Evolutionary conservation across 2,888 invertebrate species (phyloP).

Genomic region (Rapana venosa): DNA sequence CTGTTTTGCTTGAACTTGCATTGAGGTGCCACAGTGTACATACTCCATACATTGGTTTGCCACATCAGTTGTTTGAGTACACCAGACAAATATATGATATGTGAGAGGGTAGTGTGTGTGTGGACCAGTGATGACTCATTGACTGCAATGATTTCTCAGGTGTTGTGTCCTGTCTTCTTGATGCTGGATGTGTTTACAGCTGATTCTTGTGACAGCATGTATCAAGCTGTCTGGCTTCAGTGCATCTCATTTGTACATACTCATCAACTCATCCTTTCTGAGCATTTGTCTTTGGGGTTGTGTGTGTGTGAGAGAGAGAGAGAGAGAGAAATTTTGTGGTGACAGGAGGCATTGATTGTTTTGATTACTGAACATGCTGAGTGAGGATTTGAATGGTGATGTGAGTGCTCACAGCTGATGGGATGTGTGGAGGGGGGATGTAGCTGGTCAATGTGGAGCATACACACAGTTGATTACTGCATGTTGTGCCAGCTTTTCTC

Average conservation of each 20-base stretch:
- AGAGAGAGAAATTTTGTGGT: neutral
- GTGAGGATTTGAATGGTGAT: neutral
- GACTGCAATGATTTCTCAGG: neutral
- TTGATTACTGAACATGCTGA: neutral
- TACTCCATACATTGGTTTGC: no score
- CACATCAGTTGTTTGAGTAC: no score
- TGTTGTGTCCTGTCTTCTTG: slow-evolving; percentile 4
- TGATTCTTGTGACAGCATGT: neutral
- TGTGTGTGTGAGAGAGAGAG: neutral
- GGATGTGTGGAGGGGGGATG: no score
- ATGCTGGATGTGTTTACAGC: neutral
- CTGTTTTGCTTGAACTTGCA: no score
- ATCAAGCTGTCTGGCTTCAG: neutral
- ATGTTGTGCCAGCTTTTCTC: no score
- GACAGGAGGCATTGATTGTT: neutral
- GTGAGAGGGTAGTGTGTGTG: no score
- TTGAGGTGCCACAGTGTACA: no score
- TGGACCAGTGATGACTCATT: no score
- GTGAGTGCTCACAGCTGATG: neutral
- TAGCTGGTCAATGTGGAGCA: no score
- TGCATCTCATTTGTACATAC: neutral
- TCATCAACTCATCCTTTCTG: neutral
- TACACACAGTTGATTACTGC: no score
- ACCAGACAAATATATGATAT: no score
- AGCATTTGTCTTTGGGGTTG: neutral